A percentile compares a stretch with the other conserved stretches of the same genome.
Evolutionary conservation across 2,888 invertebrate species (phyloP).

Genomic region (Hartigia nigra): DNA sequence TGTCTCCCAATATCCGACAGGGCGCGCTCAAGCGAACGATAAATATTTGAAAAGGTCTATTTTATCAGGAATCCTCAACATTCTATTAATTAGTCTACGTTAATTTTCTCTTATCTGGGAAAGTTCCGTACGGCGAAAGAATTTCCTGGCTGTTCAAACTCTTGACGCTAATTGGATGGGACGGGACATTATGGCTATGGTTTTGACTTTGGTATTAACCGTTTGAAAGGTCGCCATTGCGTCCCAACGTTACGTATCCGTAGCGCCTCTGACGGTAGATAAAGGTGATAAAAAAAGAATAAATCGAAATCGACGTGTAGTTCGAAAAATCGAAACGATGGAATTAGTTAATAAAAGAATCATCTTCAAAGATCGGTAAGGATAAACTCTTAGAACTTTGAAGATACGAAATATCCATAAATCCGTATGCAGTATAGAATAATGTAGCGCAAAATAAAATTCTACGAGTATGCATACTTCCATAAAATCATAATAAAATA

Average conservation of each 20-base stretch:
- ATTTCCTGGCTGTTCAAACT: background rate
- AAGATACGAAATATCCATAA: background rate
- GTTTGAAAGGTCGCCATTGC: background rate
- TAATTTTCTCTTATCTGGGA: background rate
- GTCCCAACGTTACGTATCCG: background rate
- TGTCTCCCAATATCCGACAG: background rate
- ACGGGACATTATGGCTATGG: background rate
- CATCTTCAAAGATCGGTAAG: background rate
- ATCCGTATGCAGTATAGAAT: background rate
- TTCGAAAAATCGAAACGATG: background rate
- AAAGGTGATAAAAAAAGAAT: background rate
- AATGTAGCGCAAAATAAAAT: background rate
- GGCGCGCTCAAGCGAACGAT: background rate
- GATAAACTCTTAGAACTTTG: background rate
- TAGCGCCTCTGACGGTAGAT: background rate
- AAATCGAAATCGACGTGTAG: background rate
- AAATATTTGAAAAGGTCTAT: background rate
- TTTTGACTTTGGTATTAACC: background rate
- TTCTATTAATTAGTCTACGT: background rate
- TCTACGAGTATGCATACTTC: background rate
- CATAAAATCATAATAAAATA: background rate
- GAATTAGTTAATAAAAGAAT: background rate
- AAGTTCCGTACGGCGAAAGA: background rate
- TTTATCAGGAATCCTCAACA: background rate
- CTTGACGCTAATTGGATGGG: background rate